Evolutionary conservation across 2,113 vertebrate genomes (phyloP).

Genomic region (Potamarius usumacintae): DNA sequence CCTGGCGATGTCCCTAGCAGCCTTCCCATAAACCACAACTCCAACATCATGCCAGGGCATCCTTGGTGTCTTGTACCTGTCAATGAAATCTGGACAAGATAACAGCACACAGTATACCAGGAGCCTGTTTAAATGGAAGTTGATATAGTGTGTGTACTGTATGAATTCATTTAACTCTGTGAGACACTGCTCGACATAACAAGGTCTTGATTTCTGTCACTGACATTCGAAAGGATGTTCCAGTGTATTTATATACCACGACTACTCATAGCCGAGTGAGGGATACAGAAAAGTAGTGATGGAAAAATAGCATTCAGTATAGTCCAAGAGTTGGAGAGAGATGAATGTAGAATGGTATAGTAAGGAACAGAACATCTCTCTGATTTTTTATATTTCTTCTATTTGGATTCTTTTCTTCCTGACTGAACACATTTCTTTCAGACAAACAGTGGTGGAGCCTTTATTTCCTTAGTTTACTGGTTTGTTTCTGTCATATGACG

Average conservation of each 20-base stretch:
- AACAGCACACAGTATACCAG: constrained; percentile 50
- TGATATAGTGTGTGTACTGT: not conserved
- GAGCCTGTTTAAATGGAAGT: constrained; percentile 41
- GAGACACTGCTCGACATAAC: constrained; percentile 12
- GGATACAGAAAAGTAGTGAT: constrained; percentile 50
- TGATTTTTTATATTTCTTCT: not conserved
- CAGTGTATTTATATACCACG: constrained; percentile 55
- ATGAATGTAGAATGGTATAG: constrained; percentile 60
- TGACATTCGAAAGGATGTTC: not conserved
- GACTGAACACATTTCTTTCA: not conserved
- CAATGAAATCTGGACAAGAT: constrained; percentile 51
- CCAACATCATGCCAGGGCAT: constrained; percentile 57
- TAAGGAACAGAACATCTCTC: constrained; percentile 52
- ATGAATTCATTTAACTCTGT: not conserved
- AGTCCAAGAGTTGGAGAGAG: constrained; percentile 45
- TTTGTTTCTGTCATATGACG: constrained; percentile 15
- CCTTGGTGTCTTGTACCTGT: constrained; percentile 55
- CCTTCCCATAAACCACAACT: constrained; percentile 47
- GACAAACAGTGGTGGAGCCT: not conserved
- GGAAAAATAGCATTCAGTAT: constrained; percentile 39
- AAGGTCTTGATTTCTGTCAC: constrained; percentile 52
- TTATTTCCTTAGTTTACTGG: not conserved
- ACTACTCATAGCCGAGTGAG: not conserved
- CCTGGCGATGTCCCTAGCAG: constrained; percentile 42
- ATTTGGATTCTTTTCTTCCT: not conserved